Evolutionary conservation across 2,797 vertebrate genomes (phyloP), one percentile per base, ranked within the genome.

Genomic region (Sphenodon punctatus): DNA sequence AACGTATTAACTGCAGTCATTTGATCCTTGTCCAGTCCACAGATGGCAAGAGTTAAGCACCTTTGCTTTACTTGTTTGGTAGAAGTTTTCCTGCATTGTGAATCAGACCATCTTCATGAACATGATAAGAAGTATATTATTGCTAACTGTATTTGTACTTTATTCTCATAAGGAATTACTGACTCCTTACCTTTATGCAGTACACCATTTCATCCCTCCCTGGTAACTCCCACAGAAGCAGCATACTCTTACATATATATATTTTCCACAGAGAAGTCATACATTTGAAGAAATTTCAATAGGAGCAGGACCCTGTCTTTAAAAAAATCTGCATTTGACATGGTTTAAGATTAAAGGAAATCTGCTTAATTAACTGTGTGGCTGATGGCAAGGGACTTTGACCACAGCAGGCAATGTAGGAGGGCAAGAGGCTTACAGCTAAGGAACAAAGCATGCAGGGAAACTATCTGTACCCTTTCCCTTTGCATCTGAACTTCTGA

Each of bases 341-440:
- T 64, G 71, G 13, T 76, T 84, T 84, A 68, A 91, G 67, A 88
- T 88, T 82, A 89, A 89, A 88, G 67, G 19, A 66, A 80, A 41
- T 2, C 1, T 48, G 32, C 71, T 88, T 84, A 86, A 36, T 59
- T 84, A 73, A 73, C 30, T 32, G 23, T 49, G 58, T 69, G 88
- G 64, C 38, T 49, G 53, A 84, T 87, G 75, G 75, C 51, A 78
- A 78, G 64, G 60, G 41, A 64, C 68, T 87, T 71, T 45, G 48
- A 82, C 22, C 64, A 64, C 78, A 90, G 80, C 85, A 88, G 84
- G 77, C 43, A 61, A 45, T 7, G 48, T 88, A 69, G 78, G 84
- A 89, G 75, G 30, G 80, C 74, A 82, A 60, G 83, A 72, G 51
- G 56, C n/a, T 51, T 27, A 74, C 49, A 36, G 60, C 56, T 82